Percentiles rank a stretch among this genome's conserved stretches.
phyloP scores from a whole-genome alignment of 1,140 invertebrate species.

The Venustaconcha ellipsiformis region DNA sequence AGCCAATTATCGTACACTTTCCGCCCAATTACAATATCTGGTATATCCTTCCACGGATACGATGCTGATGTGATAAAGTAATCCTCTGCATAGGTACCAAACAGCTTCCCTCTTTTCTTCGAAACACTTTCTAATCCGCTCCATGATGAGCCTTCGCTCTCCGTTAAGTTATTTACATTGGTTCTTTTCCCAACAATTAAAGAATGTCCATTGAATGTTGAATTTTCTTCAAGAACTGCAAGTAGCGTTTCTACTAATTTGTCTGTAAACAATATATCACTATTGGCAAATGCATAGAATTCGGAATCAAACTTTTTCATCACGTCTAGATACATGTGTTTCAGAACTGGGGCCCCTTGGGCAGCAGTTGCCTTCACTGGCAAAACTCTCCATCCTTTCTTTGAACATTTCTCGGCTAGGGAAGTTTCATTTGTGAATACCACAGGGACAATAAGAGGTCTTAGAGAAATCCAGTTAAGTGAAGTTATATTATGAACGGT shows the following conservation, averaged over 20 bases:
- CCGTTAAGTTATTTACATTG: slow-evolving; percentile 43
- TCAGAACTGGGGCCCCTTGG: slow-evolving; percentile 39
- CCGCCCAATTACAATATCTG: slow-evolving; percentile 52
- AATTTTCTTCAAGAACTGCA: background rate
- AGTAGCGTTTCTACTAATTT: slow-evolving; percentile 31
- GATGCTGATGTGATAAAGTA: slow-evolving; percentile 43
- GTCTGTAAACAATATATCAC: slow-evolving; percentile 44
- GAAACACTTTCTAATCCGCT: slow-evolving; percentile 22
- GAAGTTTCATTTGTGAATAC: slow-evolving; percentile 35
- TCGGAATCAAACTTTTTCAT: slow-evolving; percentile 35
- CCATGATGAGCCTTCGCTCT: slow-evolving; percentile 31
- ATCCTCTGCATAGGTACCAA: slow-evolving; percentile 44
- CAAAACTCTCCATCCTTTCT: slow-evolving; percentile 26
- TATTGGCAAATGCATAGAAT: slow-evolving; percentile 44
- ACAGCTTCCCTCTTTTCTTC: slow-evolving; percentile 34
- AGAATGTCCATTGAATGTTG: background rate
- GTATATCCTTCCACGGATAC: slow-evolving; percentile 48
- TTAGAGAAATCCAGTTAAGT: slow-evolving; percentile 37
- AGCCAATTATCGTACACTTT: slow-evolving; percentile 53
- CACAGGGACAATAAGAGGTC: slow-evolving; percentile 35
- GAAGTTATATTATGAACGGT: slow-evolving; percentile 40
- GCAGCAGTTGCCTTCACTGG: slow-evolving; percentile 25
- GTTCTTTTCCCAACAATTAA: slow-evolving; percentile 37
- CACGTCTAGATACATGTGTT: slow-evolving; percentile 41
- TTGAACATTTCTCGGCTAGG: slow-evolving; percentile 17